Evolutionary conservation across 2,797 vertebrate species (phyloP).

Genomic region (Pipistrellus pygmaeus): DNA sequence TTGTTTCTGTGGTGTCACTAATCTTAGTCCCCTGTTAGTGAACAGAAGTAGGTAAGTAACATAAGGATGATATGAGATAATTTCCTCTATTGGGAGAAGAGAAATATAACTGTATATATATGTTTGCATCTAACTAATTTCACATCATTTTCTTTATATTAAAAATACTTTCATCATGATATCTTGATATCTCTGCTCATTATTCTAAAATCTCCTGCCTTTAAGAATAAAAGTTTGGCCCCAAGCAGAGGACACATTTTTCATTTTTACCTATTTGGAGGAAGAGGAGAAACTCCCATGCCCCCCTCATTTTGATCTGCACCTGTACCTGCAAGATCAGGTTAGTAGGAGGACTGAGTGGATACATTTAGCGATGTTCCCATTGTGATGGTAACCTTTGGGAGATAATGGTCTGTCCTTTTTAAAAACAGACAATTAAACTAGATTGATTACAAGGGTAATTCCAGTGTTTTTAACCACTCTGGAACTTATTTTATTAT

Average conservation of each 20-base stretch:
- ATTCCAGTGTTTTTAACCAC: conserved; percentile 23
- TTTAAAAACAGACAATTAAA: not conserved
- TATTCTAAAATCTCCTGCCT: not conserved
- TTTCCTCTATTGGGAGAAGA: not conserved
- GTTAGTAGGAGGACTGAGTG: not conserved
- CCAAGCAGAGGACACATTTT: not conserved
- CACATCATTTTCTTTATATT: not conserved
- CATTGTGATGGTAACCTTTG: not conserved
- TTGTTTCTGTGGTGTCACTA: not conserved
- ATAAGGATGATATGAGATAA: not conserved
- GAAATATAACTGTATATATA: not conserved
- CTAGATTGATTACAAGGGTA: not conserved
- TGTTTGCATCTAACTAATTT: not conserved
- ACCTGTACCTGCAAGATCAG: accelerated
- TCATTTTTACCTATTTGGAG: not conserved
- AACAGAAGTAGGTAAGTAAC: not conserved
- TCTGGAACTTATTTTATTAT: not conserved
- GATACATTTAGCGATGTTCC: not conserved
- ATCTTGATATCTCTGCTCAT: not conserved
- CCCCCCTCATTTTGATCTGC: not conserved
- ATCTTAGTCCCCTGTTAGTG: too few relatives aligned
- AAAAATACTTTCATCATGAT: not conserved
- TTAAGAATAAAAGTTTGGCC: not conserved
- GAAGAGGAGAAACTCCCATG: not conserved
- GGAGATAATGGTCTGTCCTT: not conserved